These are phyloP conservation scores for Drosophila pegasa DNA, from an alignment of 2,888 invertebrate species.

Conservation along the genomic window DNA sequence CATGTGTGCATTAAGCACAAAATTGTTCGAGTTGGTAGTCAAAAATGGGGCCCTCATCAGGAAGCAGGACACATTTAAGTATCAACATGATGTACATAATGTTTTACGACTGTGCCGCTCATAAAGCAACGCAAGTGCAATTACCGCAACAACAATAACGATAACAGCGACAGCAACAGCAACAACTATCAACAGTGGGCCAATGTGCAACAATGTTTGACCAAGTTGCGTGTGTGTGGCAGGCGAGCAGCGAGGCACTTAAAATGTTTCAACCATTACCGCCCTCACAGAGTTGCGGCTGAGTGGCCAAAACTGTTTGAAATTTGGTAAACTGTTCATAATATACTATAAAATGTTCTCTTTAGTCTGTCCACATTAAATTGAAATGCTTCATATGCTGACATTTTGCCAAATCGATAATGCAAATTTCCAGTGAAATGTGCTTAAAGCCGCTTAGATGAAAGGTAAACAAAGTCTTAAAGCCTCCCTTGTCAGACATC, in stretches of 20 bases:
- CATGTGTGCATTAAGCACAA: slow-evolving; percentile 10
- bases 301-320: slow-evolving; percentile 10
- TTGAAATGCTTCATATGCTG: not conserved
- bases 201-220: slow-evolving; percentile 70
- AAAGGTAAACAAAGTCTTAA: not conserved
- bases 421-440: not conserved
- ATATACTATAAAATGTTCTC: slow-evolving; percentile 1
- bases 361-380: not conserved
- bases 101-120: slow-evolving; percentile 70
- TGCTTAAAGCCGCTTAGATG: not conserved
- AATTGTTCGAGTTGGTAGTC: slow-evolving; percentile 22
- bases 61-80: slow-evolving; percentile 59
- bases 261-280: slow-evolving; percentile 62
- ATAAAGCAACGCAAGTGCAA: slow-evolving; percentile 75
- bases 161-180: slow-evolving; percentile 32
- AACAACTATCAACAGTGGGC: slow-evolving; percentile 37
- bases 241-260: slow-evolving; percentile 42
- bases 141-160: slow-evolving; percentile 57
- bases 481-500: not conserved
- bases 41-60: slow-evolving; percentile 47
- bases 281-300: slow-evolving; percentile 29
- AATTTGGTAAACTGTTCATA: slow-evolving; percentile 4
- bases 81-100: slow-evolving; percentile 71
- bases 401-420: not conserved
- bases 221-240: slow-evolving; percentile 18